Base-by-base conservation (phyloP, 2,113 vertebrate genomes). In the Benthochromis sp. region DNA sequence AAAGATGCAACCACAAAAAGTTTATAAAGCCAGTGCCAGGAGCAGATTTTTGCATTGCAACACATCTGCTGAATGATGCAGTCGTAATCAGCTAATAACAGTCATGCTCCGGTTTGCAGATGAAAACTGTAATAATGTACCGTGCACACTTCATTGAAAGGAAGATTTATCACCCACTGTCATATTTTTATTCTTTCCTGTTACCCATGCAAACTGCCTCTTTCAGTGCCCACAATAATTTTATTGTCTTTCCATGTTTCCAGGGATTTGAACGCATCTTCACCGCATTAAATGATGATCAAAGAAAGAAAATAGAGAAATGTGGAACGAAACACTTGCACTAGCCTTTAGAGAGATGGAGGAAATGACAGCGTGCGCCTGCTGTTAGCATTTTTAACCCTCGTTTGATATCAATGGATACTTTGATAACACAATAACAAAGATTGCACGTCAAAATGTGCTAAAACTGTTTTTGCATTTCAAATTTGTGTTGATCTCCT, bases 351-450 rank as follows among this genome's bases (percentile, higher is more conserved):
- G 69, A 86, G 66, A 90, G 82, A 90, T 85, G 55, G 86, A 81
- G 47, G 47, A 66, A 83, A 87, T 63, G 17, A 61, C 14, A 79
- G 57, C 59, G 84, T 61, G 16, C 6, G 14, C 89, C 78, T 38
- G 31, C 31, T 87, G 76, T 87, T 86, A 87, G 93, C 88, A 82
- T 90, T 16, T 92, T 83, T 84, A 17, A 53, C 14, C 84, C 9
- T 38, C 34, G 6, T 31, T 52, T 52, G 27, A 11, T 17, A 54
- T 14, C 78, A 52, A 9, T 45, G 45, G 73, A 52, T 52, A 76
- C 16, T 76, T 76, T 47, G 69, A 76, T 45, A 76, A 47, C 9
- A 50, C 71, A 50, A 8, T 34, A 31, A n/a, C 73, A 78, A 52
- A 78, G 73, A 31, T 4, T n/a, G 3, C 27, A 85, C 4, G 3